Conservation (phyloP, 1,140 invertebrate species). For the Diploscapter pachys region DNA sequence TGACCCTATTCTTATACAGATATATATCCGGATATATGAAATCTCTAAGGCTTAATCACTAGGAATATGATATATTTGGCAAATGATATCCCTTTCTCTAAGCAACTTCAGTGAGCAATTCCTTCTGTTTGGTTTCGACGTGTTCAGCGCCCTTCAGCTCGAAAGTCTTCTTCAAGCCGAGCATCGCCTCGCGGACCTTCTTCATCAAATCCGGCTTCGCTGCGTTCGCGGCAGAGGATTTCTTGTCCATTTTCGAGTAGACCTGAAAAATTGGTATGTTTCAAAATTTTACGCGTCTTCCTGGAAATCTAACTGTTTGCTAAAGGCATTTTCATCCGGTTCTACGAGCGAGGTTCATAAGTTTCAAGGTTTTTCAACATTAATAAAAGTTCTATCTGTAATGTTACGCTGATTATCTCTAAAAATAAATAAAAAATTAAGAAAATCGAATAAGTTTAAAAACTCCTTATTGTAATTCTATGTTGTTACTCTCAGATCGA, state of each 20-base stretch:
- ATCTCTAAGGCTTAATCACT: no score
- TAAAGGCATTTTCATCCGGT: neutral
- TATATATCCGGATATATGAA: no score
- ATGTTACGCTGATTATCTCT: neutral
- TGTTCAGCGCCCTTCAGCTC: conserved; percentile 26
- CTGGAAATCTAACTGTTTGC: neutral
- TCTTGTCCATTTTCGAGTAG: conserved; percentile 38
- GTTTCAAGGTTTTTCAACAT: neutral
- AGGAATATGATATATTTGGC: no score
- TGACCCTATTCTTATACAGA: no score
- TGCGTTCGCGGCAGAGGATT: conserved; percentile 12
- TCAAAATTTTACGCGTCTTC: neutral
- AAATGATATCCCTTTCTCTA: conserved; percentile 6
- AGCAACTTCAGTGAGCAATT: conserved; percentile 40
- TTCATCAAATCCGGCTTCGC: conserved; percentile 34
- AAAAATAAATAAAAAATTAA: conserved; percentile 10
- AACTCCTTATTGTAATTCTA: neutral
- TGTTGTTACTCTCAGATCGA: neutral
- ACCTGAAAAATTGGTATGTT: conserved; percentile 26
- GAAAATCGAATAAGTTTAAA: neutral
- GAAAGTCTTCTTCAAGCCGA: conserved; percentile 36
- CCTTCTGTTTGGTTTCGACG: conserved; percentile 34
- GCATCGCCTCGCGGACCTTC: conserved; percentile 27
- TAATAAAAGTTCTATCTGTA: neutral
- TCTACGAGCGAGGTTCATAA: neutral